A percentile compares a stretch with the other conserved stretches of the same genome.
Evolutionary conservation across 2,888 invertebrate genomes (phyloP).

Genomic region (Lasioglossum pauxillum): DNA sequence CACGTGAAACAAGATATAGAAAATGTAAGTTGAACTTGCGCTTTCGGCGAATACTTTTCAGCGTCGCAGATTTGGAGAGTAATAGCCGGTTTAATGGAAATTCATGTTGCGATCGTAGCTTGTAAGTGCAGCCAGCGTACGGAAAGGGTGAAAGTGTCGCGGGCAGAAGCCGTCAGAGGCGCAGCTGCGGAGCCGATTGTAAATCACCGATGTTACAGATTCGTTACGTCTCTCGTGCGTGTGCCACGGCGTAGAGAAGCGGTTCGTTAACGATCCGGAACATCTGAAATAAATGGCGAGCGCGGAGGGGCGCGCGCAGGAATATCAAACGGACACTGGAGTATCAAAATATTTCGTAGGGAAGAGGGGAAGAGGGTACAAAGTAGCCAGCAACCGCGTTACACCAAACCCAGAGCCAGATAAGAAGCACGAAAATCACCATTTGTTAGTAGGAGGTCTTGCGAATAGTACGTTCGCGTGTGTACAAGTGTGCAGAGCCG

Average conservation of each 20-base stretch:
- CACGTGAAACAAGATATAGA: neutral
- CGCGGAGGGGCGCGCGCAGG: slow-evolving; percentile 14
- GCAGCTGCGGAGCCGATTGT: slow-evolving; percentile 50
- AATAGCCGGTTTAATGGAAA: neutral
- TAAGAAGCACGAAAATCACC: slow-evolving; percentile 78
- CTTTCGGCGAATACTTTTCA: neutral
- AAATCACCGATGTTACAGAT: slow-evolving; percentile 61
- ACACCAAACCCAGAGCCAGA: slow-evolving; percentile 83
- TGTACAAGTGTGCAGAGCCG: slow-evolving; percentile 66
- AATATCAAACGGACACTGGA: slow-evolving; percentile 25
- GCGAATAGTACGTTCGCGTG: slow-evolving; percentile 74
- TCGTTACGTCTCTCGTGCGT: slow-evolving; percentile 59
- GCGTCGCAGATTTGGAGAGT: neutral
- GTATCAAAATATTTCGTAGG: slow-evolving; percentile 46
- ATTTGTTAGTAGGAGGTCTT: slow-evolving; percentile 78
- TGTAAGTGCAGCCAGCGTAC: neutral
- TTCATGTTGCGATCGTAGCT: neutral
- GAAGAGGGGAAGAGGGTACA: slow-evolving; percentile 68
- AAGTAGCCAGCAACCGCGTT: slow-evolving; percentile 84
- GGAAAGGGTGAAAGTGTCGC: slow-evolving; percentile 13
- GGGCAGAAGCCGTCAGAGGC: slow-evolving; percentile 30
- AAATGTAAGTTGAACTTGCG: slow-evolving; percentile 2
- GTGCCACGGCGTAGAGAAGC: slow-evolving; percentile 33
- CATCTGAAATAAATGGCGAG: slow-evolving; percentile 70
- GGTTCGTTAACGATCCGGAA: slow-evolving; percentile 66